Base-by-base conservation (phyloP, 2,888 invertebrate species). In the Leistus spinibarbis region DNA sequence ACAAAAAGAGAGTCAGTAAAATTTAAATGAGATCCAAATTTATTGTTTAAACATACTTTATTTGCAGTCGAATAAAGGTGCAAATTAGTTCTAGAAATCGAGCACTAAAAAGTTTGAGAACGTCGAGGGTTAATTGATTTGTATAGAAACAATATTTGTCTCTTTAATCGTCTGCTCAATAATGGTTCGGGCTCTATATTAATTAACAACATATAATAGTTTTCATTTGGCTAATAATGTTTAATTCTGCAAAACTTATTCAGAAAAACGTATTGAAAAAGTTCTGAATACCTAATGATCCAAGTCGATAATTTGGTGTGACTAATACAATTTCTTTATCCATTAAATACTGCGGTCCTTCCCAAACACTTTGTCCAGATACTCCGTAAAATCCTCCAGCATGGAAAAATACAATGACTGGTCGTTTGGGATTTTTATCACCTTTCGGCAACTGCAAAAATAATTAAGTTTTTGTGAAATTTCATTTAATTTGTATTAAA, bases 341-440 rank as follows among this genome's bases (percentile, higher is more conserved):
- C 80, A 92, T 85, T 3, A 91, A 86, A 79, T 91, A 90, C 78
- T 89, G 87, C 0, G 92, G 92, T 0, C 90, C 90, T 1, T 86
- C 84, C 69, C 82, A 79, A 10, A 77, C 85, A 79, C 91, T 92
- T 78, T 89, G 89, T 0, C 89, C 91, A 0, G 91, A 89, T 22
- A 86, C 85, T 0, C 86, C 85, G 81, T 91, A 90, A 82, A 90
- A 92, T n/a, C 88, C 91, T 0, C 93, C 93, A 0, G 90, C 88
- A 83, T 92, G 93, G 76, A 93, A 88, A 82, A 87, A 91, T 0
- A 93, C 88, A 4, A 93, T 85, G 1, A 93, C 93, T 0, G 93
- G 91, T 10, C 85, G 80, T 77, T 85, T 85, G 2, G 82, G 81
- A 69, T 81, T 81, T 57, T 83, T 81, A 20, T 81, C 80, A 0